Percentiles rank a stretch among this genome's conserved stretches.
Conservation (phyloP, 2,888 invertebrate genomes). For the Mesodorylaimus sp. region DNA sequence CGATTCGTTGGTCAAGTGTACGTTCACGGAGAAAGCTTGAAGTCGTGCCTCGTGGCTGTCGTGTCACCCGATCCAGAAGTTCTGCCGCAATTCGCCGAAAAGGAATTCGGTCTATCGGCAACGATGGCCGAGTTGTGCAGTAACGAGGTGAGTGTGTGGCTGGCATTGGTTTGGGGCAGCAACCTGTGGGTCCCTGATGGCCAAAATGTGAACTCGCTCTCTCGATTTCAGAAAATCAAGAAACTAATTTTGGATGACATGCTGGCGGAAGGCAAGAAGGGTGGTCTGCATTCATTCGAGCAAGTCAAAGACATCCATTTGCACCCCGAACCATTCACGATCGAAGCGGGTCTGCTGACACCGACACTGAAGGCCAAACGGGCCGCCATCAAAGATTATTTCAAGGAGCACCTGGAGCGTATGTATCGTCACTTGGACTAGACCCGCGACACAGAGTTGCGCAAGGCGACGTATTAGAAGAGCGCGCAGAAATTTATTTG, state of each 20-base stretch:
- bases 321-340: slow-evolving; percentile 81
- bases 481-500: no score
- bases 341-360: slow-evolving; percentile 80
- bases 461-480: no score
- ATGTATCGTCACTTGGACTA: no score
- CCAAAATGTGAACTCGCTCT: not conserved
- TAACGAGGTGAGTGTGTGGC: slow-evolving; percentile 51
- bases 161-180: slow-evolving; percentile 68
- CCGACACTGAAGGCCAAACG: slow-evolving; percentile 84
- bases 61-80: slow-evolving; percentile 57
- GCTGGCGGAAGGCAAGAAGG: slow-evolving; percentile 65
- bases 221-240: slow-evolving; percentile 46
- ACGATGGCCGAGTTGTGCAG: slow-evolving; percentile 20
- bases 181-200: no score
- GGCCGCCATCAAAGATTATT: slow-evolving; percentile 34
- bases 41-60: slow-evolving; percentile 75
- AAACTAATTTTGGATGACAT: slow-evolving; percentile 71
- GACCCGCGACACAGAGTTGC: no score
- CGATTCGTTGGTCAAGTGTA: slow-evolving; percentile 81
- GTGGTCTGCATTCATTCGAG: slow-evolving; percentile 84
- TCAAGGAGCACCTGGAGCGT: slow-evolving; percentile 5
- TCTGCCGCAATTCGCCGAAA: not conserved
- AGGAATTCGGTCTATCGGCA: slow-evolving; percentile 10
- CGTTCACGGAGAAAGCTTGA: slow-evolving; percentile 76
- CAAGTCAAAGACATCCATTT: slow-evolving; percentile 83